Base-by-base conservation (phyloP, 1,140 invertebrate species). In the Gerris buenoi region DNA sequence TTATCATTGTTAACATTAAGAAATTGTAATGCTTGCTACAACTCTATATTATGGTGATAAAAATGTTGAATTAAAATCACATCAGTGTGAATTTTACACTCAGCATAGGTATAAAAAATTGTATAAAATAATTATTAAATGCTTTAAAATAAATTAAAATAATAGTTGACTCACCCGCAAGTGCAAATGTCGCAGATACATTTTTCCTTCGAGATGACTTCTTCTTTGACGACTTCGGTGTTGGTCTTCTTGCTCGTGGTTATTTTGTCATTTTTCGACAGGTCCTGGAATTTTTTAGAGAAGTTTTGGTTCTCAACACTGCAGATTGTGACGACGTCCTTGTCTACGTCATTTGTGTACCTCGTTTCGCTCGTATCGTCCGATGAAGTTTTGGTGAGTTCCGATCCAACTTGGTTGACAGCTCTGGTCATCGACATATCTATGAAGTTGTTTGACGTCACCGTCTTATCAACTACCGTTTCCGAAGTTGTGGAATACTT, bases 111-210 rank as follows among this genome's bases (percentile, higher is more conserved):
- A n/a, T n/a, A n/a, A n/a, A n/a, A n/a, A n/a, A n/a, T n/a, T n/a
- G n/a, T n/a, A n/a, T n/a, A n/a, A n/a, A n/a, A n/a, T n/a, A n/a
- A n/a, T n/a, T n/a, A n/a, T n/a, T n/a, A n/a, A n/a, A n/a, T n/a
- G n/a, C n/a, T n/a, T n/a, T n/a, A n/a, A n/a, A n/a, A n/a, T n/a
- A n/a, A n/a, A n/a, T n/a, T n/a, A n/a, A n/a, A n/a, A n/a, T n/a
- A n/a, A n/a, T n/a, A 10, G 5, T 46, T 5, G 33, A 86, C 88
- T 87, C 80, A 93, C 90, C 90, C 90, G 78, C 90, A 93, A 73
- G 89, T 92, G 75, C 90, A 93, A 59, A 93, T 86, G 79, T 93
- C 88, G 76, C 90, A 93, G 71, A 93, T 90, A 73, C 90, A 93
- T 76, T 90, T 86, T 75, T 91, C 89, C 75, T 89, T 89, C 80